Evolutionary conservation across 2,113 vertebrate species (phyloP).

Genomic region (Callorhinus ursinus): DNA sequence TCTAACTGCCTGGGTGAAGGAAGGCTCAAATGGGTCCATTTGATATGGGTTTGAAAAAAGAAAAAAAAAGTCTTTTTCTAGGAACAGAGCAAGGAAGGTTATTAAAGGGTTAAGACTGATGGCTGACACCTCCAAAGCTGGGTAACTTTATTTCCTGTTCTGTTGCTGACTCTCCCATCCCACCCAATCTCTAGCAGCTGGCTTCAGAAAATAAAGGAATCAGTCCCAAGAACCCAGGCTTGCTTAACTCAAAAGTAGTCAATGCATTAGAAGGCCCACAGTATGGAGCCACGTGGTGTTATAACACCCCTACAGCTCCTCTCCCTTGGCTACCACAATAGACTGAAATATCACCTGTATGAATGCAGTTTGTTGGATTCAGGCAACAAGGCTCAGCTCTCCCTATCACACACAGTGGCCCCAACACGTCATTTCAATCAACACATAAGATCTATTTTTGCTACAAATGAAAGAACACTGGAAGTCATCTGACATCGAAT

Average conservation of each 20-base stretch:
- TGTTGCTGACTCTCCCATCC: background rate
- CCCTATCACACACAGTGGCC: background rate
- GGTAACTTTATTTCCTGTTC: background rate
- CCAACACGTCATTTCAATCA: background rate
- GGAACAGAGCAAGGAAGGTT: background rate
- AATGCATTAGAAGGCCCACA: background rate
- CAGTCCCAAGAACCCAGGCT: background rate
- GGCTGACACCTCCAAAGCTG: background rate
- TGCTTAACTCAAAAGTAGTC: background rate
- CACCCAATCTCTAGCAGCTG: background rate
- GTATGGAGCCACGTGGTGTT: background rate
- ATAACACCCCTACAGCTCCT: background rate
- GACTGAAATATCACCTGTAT: background rate
- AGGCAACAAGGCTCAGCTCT: background rate
- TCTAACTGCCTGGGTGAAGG: background rate
- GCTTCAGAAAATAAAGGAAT: background rate
- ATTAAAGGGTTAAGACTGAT: background rate
- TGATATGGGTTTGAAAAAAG: background rate
- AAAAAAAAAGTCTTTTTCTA: background rate
- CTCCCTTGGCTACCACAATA: background rate
- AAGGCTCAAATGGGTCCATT: background rate
- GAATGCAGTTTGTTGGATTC: background rate
- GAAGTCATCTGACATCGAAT: background rate
- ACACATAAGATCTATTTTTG: background rate
- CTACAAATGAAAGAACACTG: conserved; percentile 6